A percentile compares a stretch with the other conserved stretches of the same genome.
These are phyloP conservation scores for Indicator indicator DNA, from an alignment of 2,113 vertebrate species.

Conservation along the genomic window DNA sequence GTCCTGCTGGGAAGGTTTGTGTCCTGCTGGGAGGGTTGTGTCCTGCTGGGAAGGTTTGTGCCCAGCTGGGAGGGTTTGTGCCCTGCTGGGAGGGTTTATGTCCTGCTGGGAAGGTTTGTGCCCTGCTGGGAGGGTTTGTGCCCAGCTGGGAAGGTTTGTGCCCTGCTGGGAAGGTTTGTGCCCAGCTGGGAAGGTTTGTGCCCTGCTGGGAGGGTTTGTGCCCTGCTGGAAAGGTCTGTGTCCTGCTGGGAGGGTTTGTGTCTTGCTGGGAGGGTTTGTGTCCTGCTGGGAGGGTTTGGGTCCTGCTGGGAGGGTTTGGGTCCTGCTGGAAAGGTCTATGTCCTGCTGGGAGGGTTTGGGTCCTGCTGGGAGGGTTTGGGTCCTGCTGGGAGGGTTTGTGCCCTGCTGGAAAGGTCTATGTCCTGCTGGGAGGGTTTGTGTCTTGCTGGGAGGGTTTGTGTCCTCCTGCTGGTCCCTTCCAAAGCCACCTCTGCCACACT, in stretches of 20 bases:
- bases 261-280: neutral
- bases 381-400: neutral
- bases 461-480: neutral
- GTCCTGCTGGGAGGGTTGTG: no score
- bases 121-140: neutral
- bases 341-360: neutral
- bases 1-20: neutral
- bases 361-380: neutral
- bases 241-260: neutral
- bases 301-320: neutral
- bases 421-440: neutral
- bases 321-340: neutral
- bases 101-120: neutral
- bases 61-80: neutral
- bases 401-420: neutral
- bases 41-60: neutral
- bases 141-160: neutral
- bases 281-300: neutral
- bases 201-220: neutral
- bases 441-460: neutral
- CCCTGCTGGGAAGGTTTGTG: neutral
- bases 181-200: neutral
- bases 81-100: neutral
- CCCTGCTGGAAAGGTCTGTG: neutral
- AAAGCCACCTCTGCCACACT: neutral